Base-by-base conservation (phyloP, 2,797 vertebrate genomes). In the Sebastes diaconus region DNA sequence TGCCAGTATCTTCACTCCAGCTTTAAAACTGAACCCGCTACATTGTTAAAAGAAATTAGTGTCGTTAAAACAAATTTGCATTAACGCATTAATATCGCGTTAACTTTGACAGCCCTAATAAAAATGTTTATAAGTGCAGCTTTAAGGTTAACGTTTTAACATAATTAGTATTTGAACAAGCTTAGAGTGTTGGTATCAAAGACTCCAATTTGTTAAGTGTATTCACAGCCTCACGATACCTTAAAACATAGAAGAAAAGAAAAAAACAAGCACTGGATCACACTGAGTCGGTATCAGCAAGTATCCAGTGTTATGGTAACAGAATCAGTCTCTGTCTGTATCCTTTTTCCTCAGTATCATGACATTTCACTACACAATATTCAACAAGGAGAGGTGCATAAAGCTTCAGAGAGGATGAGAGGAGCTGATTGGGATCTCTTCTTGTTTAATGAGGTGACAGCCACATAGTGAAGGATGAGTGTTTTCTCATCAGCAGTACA, bases 401-500 rank as follows among this genome's bases (percentile, higher is more conserved):
- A 65, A 60, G 79, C 52, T 67, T 61, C 30, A 27, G 66, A 71
- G 73, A 84, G 32, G 63, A 78, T 42, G 70, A 80, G 76, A 63
- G 67, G 68, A 75, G 81, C 75, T 73, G 83, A 85, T 79, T 80
- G 66, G 74, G 81, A 86, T 87, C 75, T 85, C 76, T 77, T 68
- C 68, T 57, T 73, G 68, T 74, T 86, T 87, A 89, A 91, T 91
- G 87, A 89, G 81, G 84, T 88, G 86, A 89, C 83, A 87, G 74
- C 61, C 72, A 79, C 76, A 76, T 7, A 58, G 81, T 75, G 78
- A 86, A 85, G 83, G 87, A 88, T 85, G 87, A 93, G 81, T 77
- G 83, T 92, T 90, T 90, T 88, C 84, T 88, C 87, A 86, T 91
- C 87, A 93, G 79, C 85, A 81, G 67, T 57, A 70, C 80, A 80